These are phyloP conservation scores for Oncorhynchus gorbuscha DNA, from an alignment of 2,113 vertebrate genomes.

Conservation along the genomic window DNA sequence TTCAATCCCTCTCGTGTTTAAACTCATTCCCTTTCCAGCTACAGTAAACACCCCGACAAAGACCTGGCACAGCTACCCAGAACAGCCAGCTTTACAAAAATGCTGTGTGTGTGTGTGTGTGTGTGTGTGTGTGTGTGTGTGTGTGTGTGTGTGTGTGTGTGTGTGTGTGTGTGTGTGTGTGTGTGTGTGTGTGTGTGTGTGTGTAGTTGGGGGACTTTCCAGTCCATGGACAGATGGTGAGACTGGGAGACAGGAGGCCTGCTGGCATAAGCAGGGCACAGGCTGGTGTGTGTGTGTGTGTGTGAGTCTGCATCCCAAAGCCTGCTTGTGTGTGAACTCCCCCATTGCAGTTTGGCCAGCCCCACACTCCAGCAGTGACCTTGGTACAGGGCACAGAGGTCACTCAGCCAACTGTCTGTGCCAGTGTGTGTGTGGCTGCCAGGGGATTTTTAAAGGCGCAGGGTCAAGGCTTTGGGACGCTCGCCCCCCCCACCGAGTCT, in stretches of 20 bases:
- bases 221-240: slow-evolving; percentile 79
- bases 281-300: slow-evolving; percentile 55
- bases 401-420: slow-evolving; percentile 68
- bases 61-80: slow-evolving; percentile 65
- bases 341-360: slow-evolving; percentile 31
- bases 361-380: slow-evolving; percentile 68
- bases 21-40: slow-evolving; percentile 32
- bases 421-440: background rate
- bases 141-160: slow-evolving; percentile 21
- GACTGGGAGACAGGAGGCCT: slow-evolving; percentile 77
- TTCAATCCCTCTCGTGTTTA: no score
- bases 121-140: slow-evolving; percentile 21
- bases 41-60: slow-evolving; percentile 63
- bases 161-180: slow-evolving; percentile 14
- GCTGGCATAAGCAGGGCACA: slow-evolving; percentile 71
- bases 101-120: slow-evolving; percentile 24
- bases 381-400: slow-evolving; percentile 68
- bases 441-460: slow-evolving; percentile 46
- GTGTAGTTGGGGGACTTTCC: slow-evolving; percentile 69
- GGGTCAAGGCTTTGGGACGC: slow-evolving; percentile 48
- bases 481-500: slow-evolving; percentile 37
- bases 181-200: slow-evolving; percentile 17
- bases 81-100: slow-evolving; percentile 68
- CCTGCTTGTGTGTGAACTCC: slow-evolving; percentile 31
- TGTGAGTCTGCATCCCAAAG: slow-evolving; percentile 25